A percentile compares a stretch with the other conserved stretches of the same genome.
Evolutionary conservation across 2,888 invertebrate genomes (phyloP).

Genomic region (Eupithecia dodoneata): DNA sequence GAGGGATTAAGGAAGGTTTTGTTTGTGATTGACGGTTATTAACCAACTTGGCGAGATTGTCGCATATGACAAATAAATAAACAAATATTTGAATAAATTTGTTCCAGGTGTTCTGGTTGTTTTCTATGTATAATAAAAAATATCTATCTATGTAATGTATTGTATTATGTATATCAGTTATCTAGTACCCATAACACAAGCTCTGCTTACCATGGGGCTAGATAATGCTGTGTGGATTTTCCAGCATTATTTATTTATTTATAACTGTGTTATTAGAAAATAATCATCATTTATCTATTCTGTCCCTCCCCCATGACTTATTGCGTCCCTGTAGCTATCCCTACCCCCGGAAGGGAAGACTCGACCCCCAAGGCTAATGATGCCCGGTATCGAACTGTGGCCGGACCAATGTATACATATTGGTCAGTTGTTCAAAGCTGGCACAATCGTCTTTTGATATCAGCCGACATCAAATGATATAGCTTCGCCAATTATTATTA

Average conservation of each 20-base stretch:
- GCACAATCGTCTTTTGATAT: neutral
- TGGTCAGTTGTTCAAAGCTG: neutral
- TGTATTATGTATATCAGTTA: too few relatives aligned
- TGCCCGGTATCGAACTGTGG: conserved; percentile 44
- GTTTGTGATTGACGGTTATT: neutral
- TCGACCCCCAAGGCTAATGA: conserved; percentile 44
- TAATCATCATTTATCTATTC: neutral
- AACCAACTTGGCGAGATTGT: neutral
- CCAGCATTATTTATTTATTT: too few relatives aligned
- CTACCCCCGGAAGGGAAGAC: conserved; percentile 33
- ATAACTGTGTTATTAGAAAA: neutral
- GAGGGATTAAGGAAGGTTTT: conserved; percentile 15
- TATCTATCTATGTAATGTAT: too few relatives aligned
- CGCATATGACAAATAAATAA: neutral
- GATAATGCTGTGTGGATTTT: too few relatives aligned
- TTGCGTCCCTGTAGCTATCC: conserved; percentile 16
- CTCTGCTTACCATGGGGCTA: too few relatives aligned
- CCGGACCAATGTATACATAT: conserved; percentile 37
- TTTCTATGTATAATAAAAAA: too few relatives aligned
- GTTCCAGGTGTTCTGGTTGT: too few relatives aligned
- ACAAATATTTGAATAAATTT: too few relatives aligned
- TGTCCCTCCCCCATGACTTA: neutral
- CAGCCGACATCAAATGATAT: neutral
- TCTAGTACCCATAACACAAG: too few relatives aligned
- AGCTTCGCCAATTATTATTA: neutral